Percentiles rank a stretch among this genome's conserved stretches.
These are phyloP conservation scores for Litoditis marina DNA, from an alignment of 2,888 invertebrate genomes.

Conservation along the genomic window DNA sequence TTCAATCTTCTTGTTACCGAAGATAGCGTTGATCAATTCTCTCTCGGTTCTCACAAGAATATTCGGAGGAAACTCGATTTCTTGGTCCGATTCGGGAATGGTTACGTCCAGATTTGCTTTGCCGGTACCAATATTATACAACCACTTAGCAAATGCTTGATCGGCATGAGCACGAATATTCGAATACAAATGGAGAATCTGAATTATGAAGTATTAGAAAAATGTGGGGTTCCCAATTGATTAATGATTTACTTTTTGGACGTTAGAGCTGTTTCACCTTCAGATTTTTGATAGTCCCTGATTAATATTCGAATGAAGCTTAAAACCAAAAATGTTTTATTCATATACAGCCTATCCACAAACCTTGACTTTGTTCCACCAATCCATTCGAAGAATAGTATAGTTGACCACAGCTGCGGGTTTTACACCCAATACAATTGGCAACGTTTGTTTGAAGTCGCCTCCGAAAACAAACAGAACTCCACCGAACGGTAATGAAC, in stretches of 20 bases:
- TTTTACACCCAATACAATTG: background rate
- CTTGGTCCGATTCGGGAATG: background rate
- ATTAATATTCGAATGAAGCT: no score
- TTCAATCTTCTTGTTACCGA: background rate
- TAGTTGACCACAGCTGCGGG: background rate
- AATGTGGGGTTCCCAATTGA: no score
- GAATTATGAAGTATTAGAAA: no score
- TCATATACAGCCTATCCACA: no score
- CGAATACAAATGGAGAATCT: no score
- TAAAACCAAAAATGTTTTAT: no score
- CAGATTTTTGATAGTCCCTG: no score
- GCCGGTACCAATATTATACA: background rate
- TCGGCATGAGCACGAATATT: background rate
- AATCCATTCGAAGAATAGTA: background rate
- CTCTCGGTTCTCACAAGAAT: no score
- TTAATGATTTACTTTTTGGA: no score
- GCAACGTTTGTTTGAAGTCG: background rate
- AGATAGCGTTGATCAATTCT: background rate
- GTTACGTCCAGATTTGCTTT: background rate
- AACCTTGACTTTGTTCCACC: background rate
- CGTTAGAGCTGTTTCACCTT: no score
- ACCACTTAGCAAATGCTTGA: background rate
- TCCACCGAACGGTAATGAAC: background rate
- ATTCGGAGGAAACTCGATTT: background rate
- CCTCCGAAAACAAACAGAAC: conserved; percentile 1